phyloP scores from a whole-genome alignment of 2,113 vertebrate genomes.

The Calonectris borealis region DNA sequence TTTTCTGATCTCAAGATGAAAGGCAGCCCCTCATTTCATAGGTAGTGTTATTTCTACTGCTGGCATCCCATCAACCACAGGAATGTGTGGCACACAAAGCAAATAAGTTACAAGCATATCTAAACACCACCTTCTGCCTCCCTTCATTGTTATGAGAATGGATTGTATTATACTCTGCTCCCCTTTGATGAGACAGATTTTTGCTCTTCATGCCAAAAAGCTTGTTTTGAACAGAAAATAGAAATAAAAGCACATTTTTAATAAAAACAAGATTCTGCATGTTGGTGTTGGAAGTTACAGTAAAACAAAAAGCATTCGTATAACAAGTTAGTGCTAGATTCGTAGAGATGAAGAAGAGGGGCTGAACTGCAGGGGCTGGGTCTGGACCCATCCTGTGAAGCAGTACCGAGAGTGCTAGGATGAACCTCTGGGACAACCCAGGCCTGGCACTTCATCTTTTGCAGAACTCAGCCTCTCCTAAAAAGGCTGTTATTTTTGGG shows the following conservation, averaged over 20 bases:
- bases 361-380: not conserved
- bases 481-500: not conserved
- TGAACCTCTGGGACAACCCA: not conserved
- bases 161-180: conserved; percentile 19
- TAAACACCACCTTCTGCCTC: conserved; percentile 53
- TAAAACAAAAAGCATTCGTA: not conserved
- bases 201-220: conserved; percentile 23
- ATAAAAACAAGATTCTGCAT: conserved; percentile 43
- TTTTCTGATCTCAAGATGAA: conserved; percentile 56
- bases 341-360: not conserved
- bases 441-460: not conserved
- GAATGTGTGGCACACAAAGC: conserved; percentile 52
- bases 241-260: conserved; percentile 36
- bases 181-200: conserved; percentile 40
- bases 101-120: conserved; percentile 36
- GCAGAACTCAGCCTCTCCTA: not conserved
- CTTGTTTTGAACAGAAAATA: conserved; percentile 32
- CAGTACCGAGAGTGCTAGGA: fast-evolving
- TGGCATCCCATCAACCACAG: conserved; percentile 25
- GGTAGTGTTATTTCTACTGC: conserved; percentile 43
- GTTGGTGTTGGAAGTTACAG: not conserved
- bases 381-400: not conserved
- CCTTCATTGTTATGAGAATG: conserved; percentile 42
- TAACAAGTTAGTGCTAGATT: not conserved
- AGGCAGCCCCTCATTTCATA: conserved; percentile 28